Conservation (phyloP, 2,113 vertebrate species). For the Garra rufa region DNA sequence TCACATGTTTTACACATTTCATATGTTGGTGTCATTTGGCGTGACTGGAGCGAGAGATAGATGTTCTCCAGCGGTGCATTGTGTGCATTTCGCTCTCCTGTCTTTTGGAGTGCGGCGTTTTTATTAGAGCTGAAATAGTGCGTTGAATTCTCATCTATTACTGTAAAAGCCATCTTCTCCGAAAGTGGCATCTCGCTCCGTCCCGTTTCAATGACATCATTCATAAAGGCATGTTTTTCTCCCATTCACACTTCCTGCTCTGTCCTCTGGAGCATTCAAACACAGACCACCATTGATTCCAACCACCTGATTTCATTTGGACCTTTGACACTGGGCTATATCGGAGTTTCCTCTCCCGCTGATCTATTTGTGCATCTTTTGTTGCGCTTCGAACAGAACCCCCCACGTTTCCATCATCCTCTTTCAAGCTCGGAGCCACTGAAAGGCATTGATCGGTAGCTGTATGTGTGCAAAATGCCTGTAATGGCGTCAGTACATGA, state of each 20-base stretch:
- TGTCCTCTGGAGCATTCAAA: slow-evolving; percentile 63
- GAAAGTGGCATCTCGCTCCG: slow-evolving; percentile 54
- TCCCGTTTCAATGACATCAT: slow-evolving; percentile 65
- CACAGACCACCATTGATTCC: slow-evolving; percentile 68
- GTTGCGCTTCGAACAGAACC: slow-evolving; percentile 61
- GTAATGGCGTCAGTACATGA: slow-evolving; percentile 49
- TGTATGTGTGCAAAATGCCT: slow-evolving; percentile 43
- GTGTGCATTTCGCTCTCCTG: slow-evolving; percentile 36
- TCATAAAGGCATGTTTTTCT: slow-evolving; percentile 61
- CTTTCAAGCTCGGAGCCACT: slow-evolving; percentile 43
- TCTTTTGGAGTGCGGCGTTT: slow-evolving; percentile 32
- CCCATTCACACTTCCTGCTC: slow-evolving; percentile 66
- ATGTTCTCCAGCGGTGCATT: slow-evolving; percentile 6
- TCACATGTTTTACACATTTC: slow-evolving; percentile 37
- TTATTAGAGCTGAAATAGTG: slow-evolving; percentile 46
- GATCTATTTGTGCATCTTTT: slow-evolving; percentile 64
- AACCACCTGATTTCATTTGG: slow-evolving; percentile 66
- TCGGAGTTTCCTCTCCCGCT: slow-evolving; percentile 60
- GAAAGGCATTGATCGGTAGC: slow-evolving; percentile 52
- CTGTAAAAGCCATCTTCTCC: slow-evolving; percentile 63
- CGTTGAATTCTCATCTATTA: slow-evolving; percentile 63
- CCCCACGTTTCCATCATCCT: slow-evolving; percentile 44
- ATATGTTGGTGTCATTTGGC: slow-evolving; percentile 26
- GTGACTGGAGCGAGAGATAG: slow-evolving; percentile 41
- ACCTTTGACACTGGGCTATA: slow-evolving; percentile 50